Evolutionary conservation across 2,888 invertebrate genomes (phyloP).

Genomic region (Belgica antarctica): DNA sequence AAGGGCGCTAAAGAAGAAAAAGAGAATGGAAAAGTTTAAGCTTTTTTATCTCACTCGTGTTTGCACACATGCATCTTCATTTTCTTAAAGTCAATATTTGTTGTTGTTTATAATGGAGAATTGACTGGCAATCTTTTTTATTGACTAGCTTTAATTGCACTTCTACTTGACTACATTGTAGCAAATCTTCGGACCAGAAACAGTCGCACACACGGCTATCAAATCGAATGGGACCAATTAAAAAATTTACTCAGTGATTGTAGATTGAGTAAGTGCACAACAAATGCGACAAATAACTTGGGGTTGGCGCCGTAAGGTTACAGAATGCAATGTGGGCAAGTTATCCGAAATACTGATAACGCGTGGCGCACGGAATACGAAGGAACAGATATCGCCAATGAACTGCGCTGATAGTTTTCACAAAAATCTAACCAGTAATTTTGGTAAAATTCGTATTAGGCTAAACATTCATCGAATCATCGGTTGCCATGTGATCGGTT

Average conservation of each 20-base stretch:
- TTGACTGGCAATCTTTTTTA: constrained; percentile 3
- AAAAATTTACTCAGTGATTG: not conserved
- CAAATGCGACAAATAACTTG: not conserved
- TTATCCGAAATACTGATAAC: too few relatives aligned
- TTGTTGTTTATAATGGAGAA: not conserved
- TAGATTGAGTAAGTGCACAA: not conserved
- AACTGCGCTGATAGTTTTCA: too few relatives aligned
- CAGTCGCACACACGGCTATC: not conserved
- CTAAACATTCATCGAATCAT: too few relatives aligned
- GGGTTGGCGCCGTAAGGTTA: too few relatives aligned
- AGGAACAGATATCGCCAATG: too few relatives aligned
- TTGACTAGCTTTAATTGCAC: constrained; percentile 7
- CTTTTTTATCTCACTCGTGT: not conserved
- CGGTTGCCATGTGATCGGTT: too few relatives aligned
- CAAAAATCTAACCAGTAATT: too few relatives aligned
- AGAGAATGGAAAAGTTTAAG: not conserved
- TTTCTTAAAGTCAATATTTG: not conserved
- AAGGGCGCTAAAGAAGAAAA: constrained; percentile 47
- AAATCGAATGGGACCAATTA: constrained; percentile 7
- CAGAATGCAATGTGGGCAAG: too few relatives aligned
- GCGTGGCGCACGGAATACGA: too few relatives aligned
- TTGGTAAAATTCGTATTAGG: too few relatives aligned
- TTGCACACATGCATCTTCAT: not conserved
- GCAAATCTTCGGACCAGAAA: constrained; percentile 7
- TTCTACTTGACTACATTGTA: constrained; percentile 11